Conservation (phyloP, 2,797 vertebrate species). For the Xenopus petersii region DNA sequence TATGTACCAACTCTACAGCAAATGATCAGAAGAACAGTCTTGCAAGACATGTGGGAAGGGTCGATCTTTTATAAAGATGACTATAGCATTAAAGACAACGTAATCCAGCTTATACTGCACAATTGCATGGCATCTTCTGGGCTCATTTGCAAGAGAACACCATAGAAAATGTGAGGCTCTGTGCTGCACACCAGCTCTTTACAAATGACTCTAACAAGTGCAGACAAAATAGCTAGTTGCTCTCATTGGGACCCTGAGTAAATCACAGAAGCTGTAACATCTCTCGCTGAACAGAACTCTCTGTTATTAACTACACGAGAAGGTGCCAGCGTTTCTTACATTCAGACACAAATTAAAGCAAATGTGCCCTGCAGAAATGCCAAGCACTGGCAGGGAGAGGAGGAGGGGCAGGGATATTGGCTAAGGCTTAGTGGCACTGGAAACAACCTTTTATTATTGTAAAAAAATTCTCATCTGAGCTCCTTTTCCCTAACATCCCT, state of each 20-base stretch:
- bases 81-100: no score
- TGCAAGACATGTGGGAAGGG: no score
- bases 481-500: no score
- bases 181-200: background rate
- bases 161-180: conserved; percentile 2
- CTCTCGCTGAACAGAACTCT: background rate
- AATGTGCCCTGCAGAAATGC: background rate
- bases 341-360: conserved; percentile 1
- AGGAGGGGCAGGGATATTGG: no score
- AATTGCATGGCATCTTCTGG: background rate
- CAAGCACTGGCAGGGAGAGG: no score
- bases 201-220: conserved; percentile 18
- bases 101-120: no score
- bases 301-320: background rate
- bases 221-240: background rate
- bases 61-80: no score
- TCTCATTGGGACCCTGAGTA: background rate
- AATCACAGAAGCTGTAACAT: conserved; percentile 6
- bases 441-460: no score
- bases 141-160: conserved; percentile 12
- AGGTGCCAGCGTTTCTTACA: background rate
- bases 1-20: no score
- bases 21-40: no score
- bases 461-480: no score
- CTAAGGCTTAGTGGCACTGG: no score